These are phyloP conservation scores for Ammodytes dubius DNA, from an alignment of 2,113 vertebrate genomes.

Conservation along the genomic window DNA sequence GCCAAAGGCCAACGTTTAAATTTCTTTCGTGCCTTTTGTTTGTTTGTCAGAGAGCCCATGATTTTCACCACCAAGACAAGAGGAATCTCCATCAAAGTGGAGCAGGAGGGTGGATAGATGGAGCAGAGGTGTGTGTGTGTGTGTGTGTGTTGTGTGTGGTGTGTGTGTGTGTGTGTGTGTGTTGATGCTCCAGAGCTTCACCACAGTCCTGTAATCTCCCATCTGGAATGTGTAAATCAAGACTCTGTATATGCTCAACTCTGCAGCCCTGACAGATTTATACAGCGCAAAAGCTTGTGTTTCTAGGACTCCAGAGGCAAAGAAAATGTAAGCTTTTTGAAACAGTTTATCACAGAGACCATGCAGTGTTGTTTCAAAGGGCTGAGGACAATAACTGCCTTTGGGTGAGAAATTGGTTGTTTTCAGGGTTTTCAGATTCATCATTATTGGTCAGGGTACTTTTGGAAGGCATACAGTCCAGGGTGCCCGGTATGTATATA, in stretches of 20 bases:
- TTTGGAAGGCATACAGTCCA: conserved; percentile 1
- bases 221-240: conserved; percentile 87
- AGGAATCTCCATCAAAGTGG: conserved; percentile 68
- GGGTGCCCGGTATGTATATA: neutral
- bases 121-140: conserved; percentile 50
- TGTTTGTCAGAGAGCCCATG: conserved; percentile 68
- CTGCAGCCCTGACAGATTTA: conserved; percentile 84
- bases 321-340: conserved; percentile 82
- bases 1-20: conserved; percentile 53
- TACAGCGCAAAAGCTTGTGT: conserved; percentile 74
- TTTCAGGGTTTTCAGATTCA: conserved; percentile 48
- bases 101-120: conserved; percentile 46
- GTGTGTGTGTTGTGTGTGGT: too few species aligned
- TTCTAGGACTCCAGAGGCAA: conserved; percentile 77
- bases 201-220: conserved; percentile 76
- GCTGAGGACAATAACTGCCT: conserved; percentile 45
- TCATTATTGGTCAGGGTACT: conserved; percentile 27
- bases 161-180: too few species aligned
- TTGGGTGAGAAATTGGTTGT: conserved; percentile 68
- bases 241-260: conserved; percentile 81
- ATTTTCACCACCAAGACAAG: conserved; percentile 62
- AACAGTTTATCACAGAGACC: conserved; percentile 75
- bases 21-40: conserved; percentile 70
- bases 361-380: conserved; percentile 60
- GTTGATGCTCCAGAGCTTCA: conserved; percentile 70